Evolutionary conservation across 2,113 vertebrate genomes (phyloP).

Genomic region (Pithys albifrons): DNA sequence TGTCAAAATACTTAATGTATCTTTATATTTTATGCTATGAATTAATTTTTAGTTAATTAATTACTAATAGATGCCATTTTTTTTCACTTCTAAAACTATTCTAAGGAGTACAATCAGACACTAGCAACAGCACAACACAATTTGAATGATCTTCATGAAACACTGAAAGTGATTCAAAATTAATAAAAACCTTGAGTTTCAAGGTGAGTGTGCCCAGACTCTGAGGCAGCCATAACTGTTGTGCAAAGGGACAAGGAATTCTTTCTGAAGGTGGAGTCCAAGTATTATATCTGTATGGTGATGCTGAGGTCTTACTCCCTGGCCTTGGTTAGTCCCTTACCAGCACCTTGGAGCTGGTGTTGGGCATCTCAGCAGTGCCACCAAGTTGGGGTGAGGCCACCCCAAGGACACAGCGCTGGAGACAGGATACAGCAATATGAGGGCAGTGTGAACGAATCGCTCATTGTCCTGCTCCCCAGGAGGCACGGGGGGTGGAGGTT

Average conservation of each 20-base stretch:
- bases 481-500: fast-evolving
- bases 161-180: not conserved
- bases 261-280: not conserved
- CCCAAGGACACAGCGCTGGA: fast-evolving
- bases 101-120: not conserved
- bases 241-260: not conserved
- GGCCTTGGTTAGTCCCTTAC: not conserved
- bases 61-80: not conserved
- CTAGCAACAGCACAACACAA: not conserved
- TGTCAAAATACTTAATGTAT: not conserved
- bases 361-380: fast-evolving
- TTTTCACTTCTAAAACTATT: not conserved
- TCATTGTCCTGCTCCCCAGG: not conserved
- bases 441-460: not conserved
- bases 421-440: fast-evolving
- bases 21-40: not conserved
- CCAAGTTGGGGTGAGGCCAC: fast-evolving
- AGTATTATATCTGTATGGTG: fast-evolving
- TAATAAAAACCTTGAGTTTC: not conserved
- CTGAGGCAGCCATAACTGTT: not conserved
- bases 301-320: not conserved
- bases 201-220: no score
- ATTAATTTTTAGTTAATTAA: not conserved
- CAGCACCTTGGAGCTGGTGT: fast-evolving
- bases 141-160: not conserved